Conservation (phyloP, 2,888 invertebrate genomes). For the Charanyca ferruginea region DNA sequence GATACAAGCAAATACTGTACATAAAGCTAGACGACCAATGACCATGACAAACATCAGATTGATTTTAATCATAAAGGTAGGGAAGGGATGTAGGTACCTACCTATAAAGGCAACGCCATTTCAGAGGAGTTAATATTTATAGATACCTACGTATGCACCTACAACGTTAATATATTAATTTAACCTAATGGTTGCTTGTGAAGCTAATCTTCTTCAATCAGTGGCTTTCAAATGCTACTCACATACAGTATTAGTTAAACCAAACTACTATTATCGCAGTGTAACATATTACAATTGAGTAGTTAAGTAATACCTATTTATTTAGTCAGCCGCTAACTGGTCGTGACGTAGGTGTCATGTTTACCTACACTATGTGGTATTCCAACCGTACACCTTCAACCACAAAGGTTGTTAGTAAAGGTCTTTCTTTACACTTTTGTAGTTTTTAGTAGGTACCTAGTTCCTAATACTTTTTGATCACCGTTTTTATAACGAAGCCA, state of each 20-base stretch:
- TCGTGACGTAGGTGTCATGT: slow-evolving; percentile 40
- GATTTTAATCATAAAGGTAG: neutral
- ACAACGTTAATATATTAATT: no score
- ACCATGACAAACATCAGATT: no score
- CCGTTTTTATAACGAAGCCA: neutral
- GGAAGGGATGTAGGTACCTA: no score
- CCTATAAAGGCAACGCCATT: neutral
- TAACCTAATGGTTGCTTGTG: neutral
- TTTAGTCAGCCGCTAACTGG: slow-evolving; percentile 54
- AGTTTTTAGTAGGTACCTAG: neutral
- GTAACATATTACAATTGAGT: slow-evolving; percentile 33
- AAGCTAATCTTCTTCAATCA: slow-evolving; percentile 22
- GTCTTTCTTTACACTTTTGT: neutral
- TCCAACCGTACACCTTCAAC: neutral
- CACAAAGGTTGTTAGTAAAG: neutral
- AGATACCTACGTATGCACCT: no score
- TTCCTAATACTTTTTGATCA: neutral
- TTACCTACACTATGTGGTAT: slow-evolving; percentile 23
- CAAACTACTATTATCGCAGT: slow-evolving; percentile 18
- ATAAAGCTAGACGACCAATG: no score
- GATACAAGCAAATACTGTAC: no score
- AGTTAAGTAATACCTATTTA: slow-evolving; percentile 51
- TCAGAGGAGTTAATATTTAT: neutral
- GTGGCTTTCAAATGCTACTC: neutral
- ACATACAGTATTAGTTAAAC: slow-evolving; percentile 20